phyloP scores from a whole-genome alignment of 2,113 vertebrate species.

The Centropristis striata region DNA sequence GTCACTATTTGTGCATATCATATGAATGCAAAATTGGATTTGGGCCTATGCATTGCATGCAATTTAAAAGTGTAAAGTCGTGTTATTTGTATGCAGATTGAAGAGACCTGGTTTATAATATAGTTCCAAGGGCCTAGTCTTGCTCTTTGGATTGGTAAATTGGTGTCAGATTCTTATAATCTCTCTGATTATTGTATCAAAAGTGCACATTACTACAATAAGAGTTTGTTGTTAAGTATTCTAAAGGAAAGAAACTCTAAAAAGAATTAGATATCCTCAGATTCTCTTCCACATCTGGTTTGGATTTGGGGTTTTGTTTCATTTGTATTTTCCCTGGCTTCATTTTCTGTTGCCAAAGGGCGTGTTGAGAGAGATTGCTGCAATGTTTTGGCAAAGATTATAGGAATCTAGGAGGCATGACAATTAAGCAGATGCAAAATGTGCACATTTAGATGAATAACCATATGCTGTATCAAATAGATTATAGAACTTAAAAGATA shows the following conservation, averaged over 20 bases:
- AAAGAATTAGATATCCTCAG: not conserved
- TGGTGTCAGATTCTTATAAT: not conserved
- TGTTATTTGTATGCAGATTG: too few relatives aligned
- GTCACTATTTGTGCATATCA: too few relatives aligned
- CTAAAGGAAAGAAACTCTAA: not conserved
- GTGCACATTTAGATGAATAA: not conserved
- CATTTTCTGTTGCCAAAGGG: not conserved
- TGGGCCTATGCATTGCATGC: too few relatives aligned
- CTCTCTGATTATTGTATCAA: not conserved
- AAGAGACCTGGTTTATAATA: too few relatives aligned
- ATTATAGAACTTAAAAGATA: not conserved
- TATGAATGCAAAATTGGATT: too few relatives aligned
- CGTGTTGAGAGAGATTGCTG: slow-evolving; percentile 4
- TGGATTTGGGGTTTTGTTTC: not conserved
- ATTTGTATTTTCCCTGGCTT: slow-evolving; percentile 1
- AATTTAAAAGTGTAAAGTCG: too few relatives aligned
- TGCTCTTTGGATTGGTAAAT: too few relatives aligned
- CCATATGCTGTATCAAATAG: not conserved
- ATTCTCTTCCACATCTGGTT: not conserved
- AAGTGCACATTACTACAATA: not conserved
- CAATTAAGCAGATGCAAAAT: not conserved
- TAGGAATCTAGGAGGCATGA: not conserved
- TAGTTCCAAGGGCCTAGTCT: not conserved
- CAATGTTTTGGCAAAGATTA: slow-evolving; percentile 2
- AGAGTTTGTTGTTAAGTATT: not conserved